A percentile compares a stretch with the other conserved stretches of the same genome.
phyloP scores from a whole-genome alignment of 2,797 vertebrate genomes.

The Sylvilagus floridanus region DNA sequence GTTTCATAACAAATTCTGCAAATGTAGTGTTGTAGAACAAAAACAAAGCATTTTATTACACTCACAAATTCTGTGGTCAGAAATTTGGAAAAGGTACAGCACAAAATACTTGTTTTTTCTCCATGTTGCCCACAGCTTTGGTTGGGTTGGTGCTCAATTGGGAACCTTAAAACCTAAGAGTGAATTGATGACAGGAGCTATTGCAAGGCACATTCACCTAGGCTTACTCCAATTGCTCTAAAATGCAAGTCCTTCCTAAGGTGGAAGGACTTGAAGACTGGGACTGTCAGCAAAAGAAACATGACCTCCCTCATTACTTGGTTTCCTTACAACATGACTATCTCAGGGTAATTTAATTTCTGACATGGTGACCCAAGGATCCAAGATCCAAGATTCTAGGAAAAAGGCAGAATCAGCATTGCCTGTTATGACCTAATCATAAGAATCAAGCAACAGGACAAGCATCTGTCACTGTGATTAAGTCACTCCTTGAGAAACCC shows the following conservation, averaged over 20 bases:
- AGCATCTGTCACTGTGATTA: too few relatives aligned
- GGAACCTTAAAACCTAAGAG: background rate
- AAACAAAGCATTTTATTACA: background rate
- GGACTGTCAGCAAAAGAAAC: background rate
- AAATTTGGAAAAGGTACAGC: background rate
- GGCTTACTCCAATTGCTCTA: background rate
- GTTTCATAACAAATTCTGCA: background rate
- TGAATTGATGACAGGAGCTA: background rate
- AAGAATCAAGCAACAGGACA: conserved; percentile 1
- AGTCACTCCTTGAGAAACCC: too few relatives aligned
- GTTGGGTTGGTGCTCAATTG: background rate
- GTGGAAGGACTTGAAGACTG: background rate
- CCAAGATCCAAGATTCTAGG: background rate
- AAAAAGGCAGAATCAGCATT: conserved; percentile 7
- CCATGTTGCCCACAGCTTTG: too few relatives aligned
- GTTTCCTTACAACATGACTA: conserved; percentile 1
- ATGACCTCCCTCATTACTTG: background rate
- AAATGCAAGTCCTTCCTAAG: background rate
- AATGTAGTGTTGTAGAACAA: conserved; percentile 52
- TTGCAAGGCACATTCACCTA: background rate
- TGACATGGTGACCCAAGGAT: background rate
- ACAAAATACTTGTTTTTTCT: background rate
- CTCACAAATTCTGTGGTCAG: background rate
- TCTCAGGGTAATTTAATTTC: background rate
- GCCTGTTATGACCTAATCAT: background rate